phyloP scores from a whole-genome alignment of 2,888 invertebrate species.

The Odontocerum albicorne region DNA sequence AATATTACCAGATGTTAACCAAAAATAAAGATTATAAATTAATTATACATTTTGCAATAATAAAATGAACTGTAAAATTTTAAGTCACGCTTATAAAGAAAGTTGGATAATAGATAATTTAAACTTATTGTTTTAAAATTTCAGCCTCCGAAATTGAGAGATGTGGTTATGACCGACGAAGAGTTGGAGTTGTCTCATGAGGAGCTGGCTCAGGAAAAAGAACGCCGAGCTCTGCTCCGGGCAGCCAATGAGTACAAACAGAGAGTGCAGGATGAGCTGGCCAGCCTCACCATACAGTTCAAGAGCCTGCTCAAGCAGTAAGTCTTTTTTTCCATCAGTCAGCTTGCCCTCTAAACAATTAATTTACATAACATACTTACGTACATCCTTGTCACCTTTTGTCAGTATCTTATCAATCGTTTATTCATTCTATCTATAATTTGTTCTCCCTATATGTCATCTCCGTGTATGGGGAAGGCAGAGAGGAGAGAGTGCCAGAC shows the following conservation, averaged over 20 bases:
- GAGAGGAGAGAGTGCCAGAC: no score
- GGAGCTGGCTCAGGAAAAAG: slow-evolving; percentile 68
- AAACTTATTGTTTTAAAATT: background rate
- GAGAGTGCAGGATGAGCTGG: slow-evolving; percentile 57
- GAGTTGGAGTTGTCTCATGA: slow-evolving; percentile 56
- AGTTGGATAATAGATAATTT: background rate
- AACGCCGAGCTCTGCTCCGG: slow-evolving; percentile 63
- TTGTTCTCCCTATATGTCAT: no score
- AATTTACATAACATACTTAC: no score
- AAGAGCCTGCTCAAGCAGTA: slow-evolving; percentile 55
- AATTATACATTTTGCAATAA: no score
- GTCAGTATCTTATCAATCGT: no score
- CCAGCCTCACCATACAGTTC: slow-evolving; percentile 59
- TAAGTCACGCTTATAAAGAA: background rate
- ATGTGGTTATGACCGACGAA: slow-evolving; percentile 13
- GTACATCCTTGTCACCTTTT: no score
- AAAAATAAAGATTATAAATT: no score
- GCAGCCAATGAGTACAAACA: slow-evolving; percentile 66
- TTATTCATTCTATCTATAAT: no score
- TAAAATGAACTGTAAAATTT: background rate
- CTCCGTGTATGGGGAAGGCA: no score
- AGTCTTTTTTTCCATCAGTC: no score
- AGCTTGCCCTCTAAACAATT: no score
- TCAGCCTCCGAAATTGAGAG: slow-evolving; percentile 10
- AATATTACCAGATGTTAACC: no score